These are phyloP conservation scores for Pocota personata DNA, from an alignment of 2,888 invertebrate genomes.

Conservation along the genomic window DNA sequence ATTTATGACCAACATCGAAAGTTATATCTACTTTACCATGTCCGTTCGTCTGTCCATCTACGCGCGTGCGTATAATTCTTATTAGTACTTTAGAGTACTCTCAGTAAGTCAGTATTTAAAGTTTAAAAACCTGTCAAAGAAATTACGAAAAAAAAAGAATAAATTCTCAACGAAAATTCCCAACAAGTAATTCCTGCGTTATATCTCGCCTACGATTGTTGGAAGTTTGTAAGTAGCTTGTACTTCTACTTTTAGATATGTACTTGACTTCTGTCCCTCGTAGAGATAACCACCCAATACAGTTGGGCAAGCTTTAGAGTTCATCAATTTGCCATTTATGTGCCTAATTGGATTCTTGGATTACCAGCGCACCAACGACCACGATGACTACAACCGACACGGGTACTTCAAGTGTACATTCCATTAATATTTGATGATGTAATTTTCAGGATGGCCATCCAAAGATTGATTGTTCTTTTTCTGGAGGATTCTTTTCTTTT, in stretches of 20 bases:
- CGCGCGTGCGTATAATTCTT: too few relatives aligned
- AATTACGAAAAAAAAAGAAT: too few relatives aligned
- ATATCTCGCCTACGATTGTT: neutral
- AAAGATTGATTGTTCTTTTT: slow-evolving; percentile 22
- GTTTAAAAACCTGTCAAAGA: neutral
- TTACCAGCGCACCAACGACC: neutral
- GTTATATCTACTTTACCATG: too few relatives aligned
- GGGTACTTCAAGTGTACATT: neutral
- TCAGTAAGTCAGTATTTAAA: neutral
- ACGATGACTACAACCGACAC: neutral
- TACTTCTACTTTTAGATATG: neutral
- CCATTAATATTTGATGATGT: slow-evolving; percentile 27
- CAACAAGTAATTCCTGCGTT: neutral
- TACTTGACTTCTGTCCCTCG: neutral
- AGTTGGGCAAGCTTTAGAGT: neutral
- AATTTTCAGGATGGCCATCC: slow-evolving; percentile 13
- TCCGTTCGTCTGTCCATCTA: too few relatives aligned
- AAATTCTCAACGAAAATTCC: neutral
- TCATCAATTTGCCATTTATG: slow-evolving; percentile 15
- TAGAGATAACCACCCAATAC: neutral
- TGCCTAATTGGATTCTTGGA: slow-evolving; percentile 17
- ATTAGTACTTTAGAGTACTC: too few relatives aligned
- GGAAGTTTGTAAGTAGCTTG: neutral
- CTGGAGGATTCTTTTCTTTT: neutral
- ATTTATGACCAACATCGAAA: too few relatives aligned